Evolutionary conservation across 2,888 invertebrate genomes (phyloP).

Genomic region (Drosophila meridiana): DNA sequence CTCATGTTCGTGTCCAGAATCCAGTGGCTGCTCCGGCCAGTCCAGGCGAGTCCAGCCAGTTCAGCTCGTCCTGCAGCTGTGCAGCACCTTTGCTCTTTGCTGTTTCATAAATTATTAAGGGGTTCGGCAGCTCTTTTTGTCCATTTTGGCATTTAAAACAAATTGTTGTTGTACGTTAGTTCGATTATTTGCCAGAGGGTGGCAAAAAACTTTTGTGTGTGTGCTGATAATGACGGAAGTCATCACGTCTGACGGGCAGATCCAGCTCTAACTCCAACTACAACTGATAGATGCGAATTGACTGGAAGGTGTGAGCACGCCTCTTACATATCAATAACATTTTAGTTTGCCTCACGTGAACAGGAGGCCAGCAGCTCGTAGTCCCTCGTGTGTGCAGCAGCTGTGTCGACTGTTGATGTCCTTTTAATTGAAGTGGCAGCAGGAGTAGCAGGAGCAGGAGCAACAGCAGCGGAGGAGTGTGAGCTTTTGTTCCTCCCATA

Average conservation of each 20-base stretch:
- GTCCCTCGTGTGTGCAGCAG: constrained; percentile 53
- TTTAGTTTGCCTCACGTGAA: constrained; percentile 57
- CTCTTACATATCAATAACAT: constrained; percentile 74
- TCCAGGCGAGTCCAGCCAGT: constrained; percentile 7
- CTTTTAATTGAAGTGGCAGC: constrained; percentile 81
- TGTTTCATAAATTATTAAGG: constrained; percentile 79
- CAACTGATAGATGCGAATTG: constrained; percentile 50
- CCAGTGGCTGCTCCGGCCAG: constrained; percentile 7
- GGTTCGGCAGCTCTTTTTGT: constrained; percentile 56
- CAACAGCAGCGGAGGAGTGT: constrained; percentile 26
- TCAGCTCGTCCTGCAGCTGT: constrained; percentile 16
- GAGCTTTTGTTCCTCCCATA: constrained; percentile 21
- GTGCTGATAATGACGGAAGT: constrained; percentile 73
- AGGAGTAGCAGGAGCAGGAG: constrained; percentile 30
- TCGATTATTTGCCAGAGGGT: constrained; percentile 75
- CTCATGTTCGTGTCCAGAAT: constrained; percentile 17
- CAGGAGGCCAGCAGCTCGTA: constrained; percentile 3
- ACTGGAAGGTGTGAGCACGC: constrained; percentile 74
- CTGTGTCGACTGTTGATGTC: constrained; percentile 82
- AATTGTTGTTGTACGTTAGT: constrained; percentile 79
- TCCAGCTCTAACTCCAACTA: constrained; percentile 2
- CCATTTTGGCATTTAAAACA: constrained; percentile 77
- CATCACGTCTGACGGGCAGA: constrained; percentile 59
- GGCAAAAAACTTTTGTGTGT: constrained; percentile 20
- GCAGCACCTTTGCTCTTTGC: constrained; percentile 58